Evolutionary conservation across 2,113 vertebrate genomes (phyloP), one percentile per base, ranked within the genome.

Genomic region (Polyodon spathula): DNA sequence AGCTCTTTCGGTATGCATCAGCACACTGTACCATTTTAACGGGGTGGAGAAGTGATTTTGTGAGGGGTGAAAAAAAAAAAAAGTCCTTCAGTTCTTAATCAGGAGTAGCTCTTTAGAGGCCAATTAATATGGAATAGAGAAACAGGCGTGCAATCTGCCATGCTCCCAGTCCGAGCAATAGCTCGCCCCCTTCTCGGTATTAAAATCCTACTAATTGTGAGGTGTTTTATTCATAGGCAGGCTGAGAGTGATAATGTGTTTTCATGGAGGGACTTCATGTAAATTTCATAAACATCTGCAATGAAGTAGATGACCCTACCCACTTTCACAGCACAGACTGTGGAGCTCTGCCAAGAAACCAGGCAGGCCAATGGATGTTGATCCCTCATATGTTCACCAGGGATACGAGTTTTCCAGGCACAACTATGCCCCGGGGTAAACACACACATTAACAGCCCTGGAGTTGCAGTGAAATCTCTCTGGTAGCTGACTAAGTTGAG

Each of bases 41-140:
- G 48, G 59, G 65, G 76, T 59, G 61, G 40, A 67, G 66, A 69
- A 76, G 74, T 67, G 67, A 56, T 8, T 41, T 62, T 66, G 58
- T 71, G 62, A 6, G 40, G 62, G 58, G 62, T 42, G 62, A 65
- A 63, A 62, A 70, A 63, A 17, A 39, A 56, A 68, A 63, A 42
- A 40, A 37, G 52, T 56, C 55, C 37, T 71, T 60, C 77, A 71
- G 66, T 63, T 75, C 79, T 77, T 83, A 86, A 84, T 78, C 81
- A 68, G 65, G 17, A 65, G 67, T 73, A 73, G 54, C 78, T 82
- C 83, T 85, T 84, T 77, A 75, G 83, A 85, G 84, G 84, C 83
- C 83, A 86, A 85, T 86, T 86, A 86, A 81, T 79, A 68, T 77
- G 78, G 79, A 85, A 86, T 81, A 83, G 78, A 85, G n/a, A 84